A percentile compares a stretch with the other conserved stretches of the same genome.
These are phyloP conservation scores for Colius striatus DNA, from an alignment of 2,113 vertebrate genomes.

Conservation along the genomic window DNA sequence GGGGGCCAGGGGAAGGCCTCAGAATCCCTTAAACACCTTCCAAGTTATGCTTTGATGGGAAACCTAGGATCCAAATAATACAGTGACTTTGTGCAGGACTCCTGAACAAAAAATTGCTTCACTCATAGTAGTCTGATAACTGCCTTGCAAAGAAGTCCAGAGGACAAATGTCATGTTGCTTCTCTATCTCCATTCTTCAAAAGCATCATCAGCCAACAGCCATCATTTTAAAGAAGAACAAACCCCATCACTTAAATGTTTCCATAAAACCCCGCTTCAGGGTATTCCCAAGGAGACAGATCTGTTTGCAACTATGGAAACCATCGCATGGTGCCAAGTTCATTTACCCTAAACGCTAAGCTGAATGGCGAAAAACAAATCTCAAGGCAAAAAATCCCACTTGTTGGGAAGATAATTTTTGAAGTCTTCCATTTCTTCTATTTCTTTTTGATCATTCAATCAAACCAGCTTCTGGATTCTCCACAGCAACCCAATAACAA, in stretches of 20 bases:
- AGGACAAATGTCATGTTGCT: background rate
- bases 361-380: background rate
- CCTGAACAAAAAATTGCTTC: background rate
- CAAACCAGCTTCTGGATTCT: background rate
- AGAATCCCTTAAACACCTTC: background rate
- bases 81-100: background rate
- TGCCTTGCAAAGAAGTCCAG: background rate
- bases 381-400: background rate
- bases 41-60: background rate
- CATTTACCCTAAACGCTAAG: background rate
- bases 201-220: background rate
- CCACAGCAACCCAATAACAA: background rate
- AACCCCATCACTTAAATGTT: background rate
- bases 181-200: background rate
- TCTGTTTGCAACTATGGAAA: background rate
- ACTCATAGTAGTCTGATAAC: background rate
- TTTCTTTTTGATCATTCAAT: background rate
- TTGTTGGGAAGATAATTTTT: background rate
- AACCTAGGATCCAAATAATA: background rate
- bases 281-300: background rate
- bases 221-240: background rate
- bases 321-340: rapidly evolving
- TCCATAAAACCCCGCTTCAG: background rate
- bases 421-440: background rate
- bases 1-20: background rate